A percentile compares a stretch with the other conserved stretches of the same genome.
Evolutionary conservation across 2,113 vertebrate species (phyloP).

Genomic region (Sula dactylatra): DNA sequence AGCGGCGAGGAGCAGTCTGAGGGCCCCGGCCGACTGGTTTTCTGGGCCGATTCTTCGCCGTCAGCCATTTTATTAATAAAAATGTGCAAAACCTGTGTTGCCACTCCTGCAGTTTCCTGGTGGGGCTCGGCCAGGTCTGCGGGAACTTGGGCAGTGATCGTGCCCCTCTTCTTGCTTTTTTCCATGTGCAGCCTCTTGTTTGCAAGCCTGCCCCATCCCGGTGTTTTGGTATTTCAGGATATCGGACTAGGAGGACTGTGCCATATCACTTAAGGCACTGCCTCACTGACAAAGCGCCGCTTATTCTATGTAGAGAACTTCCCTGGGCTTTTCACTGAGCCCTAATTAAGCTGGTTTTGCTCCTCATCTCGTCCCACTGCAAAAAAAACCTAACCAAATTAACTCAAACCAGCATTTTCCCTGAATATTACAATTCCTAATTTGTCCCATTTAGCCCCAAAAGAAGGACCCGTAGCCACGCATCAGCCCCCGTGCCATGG

Average conservation of each 20-base stretch:
- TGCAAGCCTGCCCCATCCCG: not conserved
- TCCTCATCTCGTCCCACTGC: not conserved
- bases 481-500: fast-evolving
- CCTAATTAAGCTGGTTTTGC: not conserved
- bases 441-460: not conserved
- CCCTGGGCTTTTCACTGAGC: not conserved
- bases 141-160: fast-evolving
- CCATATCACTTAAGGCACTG: not conserved
- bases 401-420: not conserved
- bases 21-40: not conserved
- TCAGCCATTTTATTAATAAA: constrained; percentile 27
- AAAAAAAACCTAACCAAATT: not conserved
- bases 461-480: fast-evolving
- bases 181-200: fast-evolving
- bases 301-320: not conserved
- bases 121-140: fast-evolving
- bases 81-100: not conserved
- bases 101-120: fast-evolving
- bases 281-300: fast-evolving
- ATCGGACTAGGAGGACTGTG: not conserved
- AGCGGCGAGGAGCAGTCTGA: not conserved
- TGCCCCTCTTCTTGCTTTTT: not conserved
- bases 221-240: not conserved
- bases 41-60: not conserved
- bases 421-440: not conserved